Base-by-base conservation (phyloP, 2,888 invertebrate genomes). In the Apeira syringaria region DNA sequence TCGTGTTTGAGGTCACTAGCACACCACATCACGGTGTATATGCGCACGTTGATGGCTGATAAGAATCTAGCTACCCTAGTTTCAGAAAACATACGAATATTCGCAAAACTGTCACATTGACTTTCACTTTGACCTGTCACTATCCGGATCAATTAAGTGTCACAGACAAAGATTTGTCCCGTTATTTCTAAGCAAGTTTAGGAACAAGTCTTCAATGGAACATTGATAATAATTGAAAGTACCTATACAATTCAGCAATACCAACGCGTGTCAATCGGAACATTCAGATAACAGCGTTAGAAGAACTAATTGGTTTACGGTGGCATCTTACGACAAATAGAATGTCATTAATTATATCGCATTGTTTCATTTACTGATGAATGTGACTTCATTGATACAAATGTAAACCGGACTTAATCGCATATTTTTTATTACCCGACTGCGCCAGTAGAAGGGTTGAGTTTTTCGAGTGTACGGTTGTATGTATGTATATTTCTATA, bases 121-220 rank as follows among this genome's bases (percentile, higher is more conserved):
- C 38, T 45, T 45, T 45, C 39, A 32, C 44, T 39, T 13, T 12
- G 45, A 31, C 31, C 35, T 22, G 29, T 29, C 37, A 33, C 44
- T 33, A 29, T 35, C 35, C 37, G 26, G 39, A 40, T 35, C 45
- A 29, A 46, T 40, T 13, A 9, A 37, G 35, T 31, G 45, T 35
- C 45, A 40, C 39, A 35, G 29, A 7, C 32, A 22, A 33, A 39
- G 26, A 45, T 40, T 40, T 27, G 39, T 36, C 27, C 39, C 45
- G 45, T 35, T 39, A 45, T 22, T 17, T 44, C 13, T 6, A 20
- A 39, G 35, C 35, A 36, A 8, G 39, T 35, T n/a, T 28, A n/a
- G 9, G 5, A 9, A 25, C 20, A 18, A 34, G 2, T 18, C 17
- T 20, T 30, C 18, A 30, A 24, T 29, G 8, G 10, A 36, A 10